These are phyloP conservation scores for Abramis brama DNA, from an alignment of 2,113 vertebrate genomes.

Conservation along the genomic window DNA sequence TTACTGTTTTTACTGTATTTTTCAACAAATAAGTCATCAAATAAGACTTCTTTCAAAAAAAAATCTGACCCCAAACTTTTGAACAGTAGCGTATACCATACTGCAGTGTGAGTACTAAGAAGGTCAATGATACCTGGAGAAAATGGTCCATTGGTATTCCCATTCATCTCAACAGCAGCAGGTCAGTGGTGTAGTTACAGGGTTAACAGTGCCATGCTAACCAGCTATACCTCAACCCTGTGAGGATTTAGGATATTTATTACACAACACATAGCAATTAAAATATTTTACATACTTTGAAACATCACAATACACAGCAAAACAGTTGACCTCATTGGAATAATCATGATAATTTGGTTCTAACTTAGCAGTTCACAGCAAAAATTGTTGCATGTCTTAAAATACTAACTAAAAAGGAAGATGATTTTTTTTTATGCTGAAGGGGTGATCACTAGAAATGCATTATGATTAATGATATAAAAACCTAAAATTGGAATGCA, in stretches of 20 bases:
- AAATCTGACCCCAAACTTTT: background rate
- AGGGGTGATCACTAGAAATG: background rate
- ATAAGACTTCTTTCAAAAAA: background rate
- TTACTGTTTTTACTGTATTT: background rate
- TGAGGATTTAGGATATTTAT: constrained; percentile 42
- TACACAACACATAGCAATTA: constrained; percentile 36
- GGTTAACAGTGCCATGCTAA: background rate
- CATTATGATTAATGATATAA: constrained; percentile 3
- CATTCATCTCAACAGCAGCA: background rate
- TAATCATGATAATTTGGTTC: background rate
- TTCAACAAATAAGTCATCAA: background rate
- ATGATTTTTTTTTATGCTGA: background rate
- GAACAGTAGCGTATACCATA: background rate
- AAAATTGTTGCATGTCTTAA: background rate
- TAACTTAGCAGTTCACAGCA: background rate
- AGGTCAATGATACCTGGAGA: no score
- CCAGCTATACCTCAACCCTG: background rate
- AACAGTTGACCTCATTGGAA: background rate
- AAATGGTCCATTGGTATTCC: background rate
- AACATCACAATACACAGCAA: background rate
- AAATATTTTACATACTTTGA: background rate
- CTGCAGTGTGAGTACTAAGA: background rate
- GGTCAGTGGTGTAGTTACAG: background rate
- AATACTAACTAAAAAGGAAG: background rate
- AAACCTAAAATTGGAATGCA: constrained; percentile 40